Base-by-base conservation (phyloP, 1,140 invertebrate genomes). In the Meteorus sp. region DNA sequence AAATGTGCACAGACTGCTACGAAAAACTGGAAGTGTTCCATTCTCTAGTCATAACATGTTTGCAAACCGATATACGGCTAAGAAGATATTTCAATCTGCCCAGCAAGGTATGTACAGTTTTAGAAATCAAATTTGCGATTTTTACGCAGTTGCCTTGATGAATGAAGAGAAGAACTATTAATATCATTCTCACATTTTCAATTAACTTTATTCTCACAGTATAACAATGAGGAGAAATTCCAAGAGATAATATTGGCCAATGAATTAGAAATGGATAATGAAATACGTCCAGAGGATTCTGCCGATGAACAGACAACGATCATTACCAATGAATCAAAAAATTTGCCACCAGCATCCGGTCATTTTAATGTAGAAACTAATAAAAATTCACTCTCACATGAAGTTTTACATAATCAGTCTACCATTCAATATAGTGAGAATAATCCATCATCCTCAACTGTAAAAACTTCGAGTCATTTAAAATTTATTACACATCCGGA, bases 11-110 rank as follows among this genome's bases (percentile, higher is more conserved):
- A 2, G 63, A 68, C 45, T 76, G 74, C 55, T 70, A 64, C 31
- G 57, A 67, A 1, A 74, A 70, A 60, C 50, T 76, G 4, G 73
- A 75, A 63, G 41, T 60, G 31, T 59, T 59, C 20, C 73, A 76
- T 50, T 68, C 60, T 8, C 43, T 76, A 22, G 62, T 69, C 4
- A 29, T 62, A 6, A 69, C 37, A 15, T 72, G 63, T 55, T 60
- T 75, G 7, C 61, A 62, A 59, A 69, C 71, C 7, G 72, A 76
- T 39, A 67, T 75, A n/a, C 62, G 60, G 43, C 65, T 76, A 3
- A 66, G 64, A 22, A 66, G 57, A 43, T 66, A 63, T 61, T 51
- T 75, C 23, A 74, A 73, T 53, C 61, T 73, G 7, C 61, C 68
- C 7, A 47, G 44, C 25, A 60, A 64, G 45, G 71, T 74, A 59